These are phyloP conservation scores for Nycticryphes semicollaris DNA, from an alignment of 2,113 vertebrate genomes.

Conservation along the genomic window DNA sequence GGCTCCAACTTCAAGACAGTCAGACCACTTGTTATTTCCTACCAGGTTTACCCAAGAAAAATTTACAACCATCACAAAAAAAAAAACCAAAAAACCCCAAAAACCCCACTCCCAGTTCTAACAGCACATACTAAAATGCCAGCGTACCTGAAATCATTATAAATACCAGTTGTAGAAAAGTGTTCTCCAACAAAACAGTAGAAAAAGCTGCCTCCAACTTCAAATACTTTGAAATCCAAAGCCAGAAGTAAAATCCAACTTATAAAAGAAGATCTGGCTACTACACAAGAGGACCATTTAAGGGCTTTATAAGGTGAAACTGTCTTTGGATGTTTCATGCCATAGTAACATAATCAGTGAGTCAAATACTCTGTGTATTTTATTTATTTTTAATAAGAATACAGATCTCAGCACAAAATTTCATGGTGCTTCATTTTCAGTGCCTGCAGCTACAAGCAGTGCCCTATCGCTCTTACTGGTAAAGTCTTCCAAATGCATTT, in stretches of 20 bases:
- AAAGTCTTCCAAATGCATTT: background rate
- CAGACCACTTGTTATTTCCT: background rate
- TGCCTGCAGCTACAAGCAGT: background rate
- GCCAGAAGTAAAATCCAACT: background rate
- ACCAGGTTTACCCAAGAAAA: background rate
- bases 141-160: background rate
- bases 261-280: background rate
- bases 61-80: background rate
- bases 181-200: background rate
- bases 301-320: background rate
- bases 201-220: background rate
- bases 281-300: background rate
- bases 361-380: background rate
- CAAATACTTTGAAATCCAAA: background rate
- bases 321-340: background rate
- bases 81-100: no score
- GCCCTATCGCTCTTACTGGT: background rate
- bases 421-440: background rate
- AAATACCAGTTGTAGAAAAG: background rate
- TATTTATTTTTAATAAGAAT: background rate
- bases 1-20: background rate
- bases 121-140: background rate
- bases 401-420: background rate
- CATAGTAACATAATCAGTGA: background rate
- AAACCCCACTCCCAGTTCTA: background rate